Percentiles rank a stretch among this genome's conserved stretches.
Conservation (phyloP, 2,888 invertebrate genomes). For the Teinopalpus imperialis region DNA sequence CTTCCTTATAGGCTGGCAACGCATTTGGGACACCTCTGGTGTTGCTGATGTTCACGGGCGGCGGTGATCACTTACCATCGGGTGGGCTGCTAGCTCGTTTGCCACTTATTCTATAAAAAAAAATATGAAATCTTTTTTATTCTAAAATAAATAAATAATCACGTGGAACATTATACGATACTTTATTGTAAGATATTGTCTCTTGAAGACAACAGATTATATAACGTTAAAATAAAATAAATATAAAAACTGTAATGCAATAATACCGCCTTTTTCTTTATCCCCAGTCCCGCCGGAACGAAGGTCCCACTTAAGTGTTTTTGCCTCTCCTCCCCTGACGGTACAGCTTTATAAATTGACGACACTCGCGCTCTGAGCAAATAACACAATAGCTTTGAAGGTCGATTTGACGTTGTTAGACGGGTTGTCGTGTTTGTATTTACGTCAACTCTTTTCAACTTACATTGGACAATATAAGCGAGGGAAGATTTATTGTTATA, state of each 20-base stretch:
- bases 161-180: no score
- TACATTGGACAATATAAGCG: conserved; percentile 13
- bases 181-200: no score
- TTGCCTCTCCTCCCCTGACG: conserved; percentile 21
- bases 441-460: conserved; percentile 17
- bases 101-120: no score
- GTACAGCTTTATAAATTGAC: conserved; percentile 23
- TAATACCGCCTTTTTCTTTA: conserved; percentile 14
- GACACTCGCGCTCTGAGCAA: conserved; percentile 24
- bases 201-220: no score
- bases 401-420: conserved; percentile 23
- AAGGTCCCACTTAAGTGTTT: conserved; percentile 24
- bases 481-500: conserved; percentile 11
- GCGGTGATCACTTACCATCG: no score
- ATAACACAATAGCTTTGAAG: conserved; percentile 25
- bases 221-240: no score
- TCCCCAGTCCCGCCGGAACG: conserved; percentile 10
- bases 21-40: no score
- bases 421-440: conserved; percentile 17
- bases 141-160: no score
- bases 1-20: no score
- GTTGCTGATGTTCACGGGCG: no score
- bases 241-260: conserved; percentile 1
- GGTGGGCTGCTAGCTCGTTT: no score
- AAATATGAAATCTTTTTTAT: no score